These are phyloP conservation scores for Rhinatrema bivittatum DNA, from an alignment of 2,797 vertebrate species.

Conservation along the genomic window DNA sequence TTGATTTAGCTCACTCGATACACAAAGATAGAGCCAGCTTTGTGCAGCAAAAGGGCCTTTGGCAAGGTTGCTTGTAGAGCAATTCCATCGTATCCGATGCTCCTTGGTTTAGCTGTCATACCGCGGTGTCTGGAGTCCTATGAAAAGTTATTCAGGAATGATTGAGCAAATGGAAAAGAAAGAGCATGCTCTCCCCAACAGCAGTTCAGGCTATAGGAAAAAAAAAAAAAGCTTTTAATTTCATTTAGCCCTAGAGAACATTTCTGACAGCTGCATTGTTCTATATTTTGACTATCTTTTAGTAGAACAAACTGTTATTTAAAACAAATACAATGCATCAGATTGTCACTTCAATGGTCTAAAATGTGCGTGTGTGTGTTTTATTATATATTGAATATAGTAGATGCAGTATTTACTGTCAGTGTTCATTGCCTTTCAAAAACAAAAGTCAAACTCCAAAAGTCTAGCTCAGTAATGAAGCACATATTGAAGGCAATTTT, in stretches of 20 bases:
- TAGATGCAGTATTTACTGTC: too few species aligned
- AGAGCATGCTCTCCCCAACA: constrained; percentile 55
- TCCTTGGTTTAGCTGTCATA: constrained; percentile 75
- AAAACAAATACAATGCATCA: too few species aligned
- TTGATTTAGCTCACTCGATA: constrained; percentile 92
- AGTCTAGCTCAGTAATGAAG: too few species aligned
- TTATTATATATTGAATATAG: too few species aligned
- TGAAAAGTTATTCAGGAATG: constrained; percentile 73
- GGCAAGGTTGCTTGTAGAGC: constrained; percentile 98
- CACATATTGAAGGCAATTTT: too few species aligned
- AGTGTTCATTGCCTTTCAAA: too few species aligned
- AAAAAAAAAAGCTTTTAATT: constrained; percentile 41
- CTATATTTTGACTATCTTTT: constrained; percentile 44
- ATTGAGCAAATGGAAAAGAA: constrained; percentile 71
- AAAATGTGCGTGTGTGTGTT: too few species aligned
- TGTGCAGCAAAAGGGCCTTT: constrained; percentile 91
- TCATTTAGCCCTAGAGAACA: constrained; percentile 46
- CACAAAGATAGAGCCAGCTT: constrained; percentile 92
- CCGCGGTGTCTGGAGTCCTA: constrained; percentile 65
- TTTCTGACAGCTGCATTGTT: constrained; percentile 41
- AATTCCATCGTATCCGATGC: constrained; percentile 55
- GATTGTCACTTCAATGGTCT: too few species aligned
- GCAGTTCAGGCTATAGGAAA: constrained; percentile 32
- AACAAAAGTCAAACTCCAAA: too few species aligned
- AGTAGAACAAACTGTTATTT: constrained; percentile 22